These are phyloP conservation scores for Synaphobranchus kaupii DNA, from an alignment of 2,797 vertebrate genomes.

Conservation along the genomic window DNA sequence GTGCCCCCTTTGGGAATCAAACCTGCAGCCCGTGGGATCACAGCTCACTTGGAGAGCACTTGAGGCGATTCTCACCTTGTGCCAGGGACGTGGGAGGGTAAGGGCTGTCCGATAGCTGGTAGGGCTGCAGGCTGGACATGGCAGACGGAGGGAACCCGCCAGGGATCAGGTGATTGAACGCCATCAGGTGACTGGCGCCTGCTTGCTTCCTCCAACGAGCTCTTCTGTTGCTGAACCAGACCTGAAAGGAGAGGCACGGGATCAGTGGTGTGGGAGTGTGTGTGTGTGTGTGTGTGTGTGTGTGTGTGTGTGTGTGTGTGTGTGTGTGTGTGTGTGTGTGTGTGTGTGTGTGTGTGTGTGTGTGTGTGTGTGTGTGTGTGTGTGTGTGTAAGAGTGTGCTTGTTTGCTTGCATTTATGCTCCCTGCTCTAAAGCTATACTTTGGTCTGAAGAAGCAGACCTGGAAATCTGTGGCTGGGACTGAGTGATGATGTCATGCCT, in stretches of 20 bases:
- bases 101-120: conserved; percentile 91
- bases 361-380: background rate
- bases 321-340: background rate
- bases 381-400: background rate
- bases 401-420: background rate
- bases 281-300: background rate
- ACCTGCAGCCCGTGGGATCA: background rate
- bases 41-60: background rate
- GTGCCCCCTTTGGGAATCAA: background rate
- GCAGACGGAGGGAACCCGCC: conserved; percentile 94
- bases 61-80: conserved; percentile 79
- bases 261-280: background rate
- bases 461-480: background rate
- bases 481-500: background rate
- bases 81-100: conserved; percentile 92
- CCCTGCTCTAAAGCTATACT: background rate
- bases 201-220: conserved; percentile 99
- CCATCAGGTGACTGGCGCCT: conserved; percentile 98
- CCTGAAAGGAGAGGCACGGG: conserved; percentile 64
- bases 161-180: conserved; percentile 98
- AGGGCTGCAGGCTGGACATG: conserved; percentile 91
- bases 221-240: conserved; percentile 98
- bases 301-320: background rate
- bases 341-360: background rate
- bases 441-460: background rate